phyloP scores from a whole-genome alignment of 2,797 vertebrate species.

The Sarcophilus harrisii region DNA sequence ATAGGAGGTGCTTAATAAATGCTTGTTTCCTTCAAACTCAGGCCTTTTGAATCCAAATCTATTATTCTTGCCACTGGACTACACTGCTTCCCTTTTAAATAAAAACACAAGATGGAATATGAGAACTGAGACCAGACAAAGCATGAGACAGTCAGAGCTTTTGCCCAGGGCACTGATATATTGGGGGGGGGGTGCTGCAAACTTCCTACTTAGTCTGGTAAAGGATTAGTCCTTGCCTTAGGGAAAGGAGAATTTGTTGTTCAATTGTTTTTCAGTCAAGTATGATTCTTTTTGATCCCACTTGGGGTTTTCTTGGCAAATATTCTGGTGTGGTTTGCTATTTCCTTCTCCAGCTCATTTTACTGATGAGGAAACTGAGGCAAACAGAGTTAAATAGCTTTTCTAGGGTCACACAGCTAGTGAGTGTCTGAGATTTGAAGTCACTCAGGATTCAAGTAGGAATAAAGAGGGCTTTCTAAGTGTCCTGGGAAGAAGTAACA shows the following conservation, averaged over 20 bases:
- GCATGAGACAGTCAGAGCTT: neutral
- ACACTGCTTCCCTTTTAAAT: neutral
- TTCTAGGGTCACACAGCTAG: neutral
- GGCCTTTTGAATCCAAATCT: neutral
- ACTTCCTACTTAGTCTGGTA: neutral
- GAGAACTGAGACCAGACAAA: neutral
- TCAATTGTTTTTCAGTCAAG: neutral
- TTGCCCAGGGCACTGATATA: neutral
- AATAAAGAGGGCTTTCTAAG: neutral
- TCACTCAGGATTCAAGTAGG: neutral
- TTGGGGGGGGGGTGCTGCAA: neutral
- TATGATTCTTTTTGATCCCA: neutral
- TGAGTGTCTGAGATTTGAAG: neutral
- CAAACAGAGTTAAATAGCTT: neutral
- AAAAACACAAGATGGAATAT: neutral
- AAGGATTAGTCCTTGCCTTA: neutral
- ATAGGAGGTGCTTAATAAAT: neutral
- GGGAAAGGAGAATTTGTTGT: neutral
- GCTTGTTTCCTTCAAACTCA: neutral
- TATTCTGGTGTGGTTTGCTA: neutral
- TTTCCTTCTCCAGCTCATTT: neutral
- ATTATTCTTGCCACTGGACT: neutral
- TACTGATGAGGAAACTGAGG: neutral
- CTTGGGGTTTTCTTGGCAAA: neutral
- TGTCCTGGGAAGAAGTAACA: neutral